Evolutionary conservation across 2,888 invertebrate genomes (phyloP), one percentile per base, ranked within the genome.

Genomic region (Falcaria lacertinaria): DNA sequence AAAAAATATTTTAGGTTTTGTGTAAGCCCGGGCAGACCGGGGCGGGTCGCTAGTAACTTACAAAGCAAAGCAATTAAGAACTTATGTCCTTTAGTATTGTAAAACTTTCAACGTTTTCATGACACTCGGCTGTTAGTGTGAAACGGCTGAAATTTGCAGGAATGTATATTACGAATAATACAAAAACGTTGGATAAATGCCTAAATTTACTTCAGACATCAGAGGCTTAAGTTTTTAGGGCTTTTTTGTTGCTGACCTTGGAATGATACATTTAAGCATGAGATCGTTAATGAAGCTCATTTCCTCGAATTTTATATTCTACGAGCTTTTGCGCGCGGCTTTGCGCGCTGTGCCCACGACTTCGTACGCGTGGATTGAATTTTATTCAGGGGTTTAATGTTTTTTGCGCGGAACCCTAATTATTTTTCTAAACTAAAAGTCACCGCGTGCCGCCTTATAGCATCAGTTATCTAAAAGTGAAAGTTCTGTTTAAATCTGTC

Each of bases 141-240:
- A 37, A 37, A 37, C 11, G 7, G 22, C 22, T 15, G 25, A 37
- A 37, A 37, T 14, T 25, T 8, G 14, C 15, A 13, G 15, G 37
- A 37, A 22, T 35, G 19, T 17, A 35, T 17, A 35, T 22, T 37
- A n/a, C n/a, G n/a, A n/a, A n/a, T n/a, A 22, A 37, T 37, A 37
- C 14, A 37, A 37, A 15, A 37, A 37, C 22, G 22, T 19, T 22
- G 37, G 22, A 14, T 22, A 5, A 22, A 37, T 37, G 14, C 37
- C 37, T 22, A 13, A 22, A 11, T 28, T 25, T 36, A 2, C 25
- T 37, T 37, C 8, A 14, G 22, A 2, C 25, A 22, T 37, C 8
- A 14, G 22, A 37, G 36, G 36, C 22, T 15, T 37, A 37, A 37
- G 22, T 37, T 37, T 37, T 37, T 22, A 37, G 4, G 22, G 36